These are phyloP conservation scores for human (Homo sapiens) DNA, from an alignment of 2,113 vertebrate species.

Conservation along the genomic window DNA sequence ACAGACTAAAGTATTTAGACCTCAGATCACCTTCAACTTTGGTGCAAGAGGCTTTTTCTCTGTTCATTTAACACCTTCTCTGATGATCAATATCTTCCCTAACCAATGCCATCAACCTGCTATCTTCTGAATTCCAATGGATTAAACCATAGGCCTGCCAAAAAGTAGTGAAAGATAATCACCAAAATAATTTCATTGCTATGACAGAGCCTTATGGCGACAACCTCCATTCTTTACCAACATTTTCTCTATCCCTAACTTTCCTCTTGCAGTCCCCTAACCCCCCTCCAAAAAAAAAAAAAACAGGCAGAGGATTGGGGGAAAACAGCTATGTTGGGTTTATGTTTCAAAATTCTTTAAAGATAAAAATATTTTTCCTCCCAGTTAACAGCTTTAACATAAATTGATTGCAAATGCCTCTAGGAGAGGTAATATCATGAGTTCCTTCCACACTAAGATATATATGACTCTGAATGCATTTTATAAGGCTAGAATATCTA, in stretches of 20 bases:
- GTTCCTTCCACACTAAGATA: background rate
- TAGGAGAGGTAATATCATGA: background rate
- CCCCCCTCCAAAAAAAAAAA: background rate
- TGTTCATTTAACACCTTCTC: background rate
- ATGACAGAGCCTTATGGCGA: background rate
- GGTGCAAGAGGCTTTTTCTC: background rate
- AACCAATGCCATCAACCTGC: background rate
- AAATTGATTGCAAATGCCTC: background rate
- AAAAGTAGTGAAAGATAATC: constrained; percentile 30
- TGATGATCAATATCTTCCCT: background rate
- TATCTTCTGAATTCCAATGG: background rate
- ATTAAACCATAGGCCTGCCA: background rate
- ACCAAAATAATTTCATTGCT: background rate
- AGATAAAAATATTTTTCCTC: constrained; percentile 33
- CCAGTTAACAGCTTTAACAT: background rate
- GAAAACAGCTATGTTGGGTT: background rate
- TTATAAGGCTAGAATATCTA: constrained; percentile 15
- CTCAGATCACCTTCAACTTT: constrained; percentile 11
- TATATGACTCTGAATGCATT: background rate
- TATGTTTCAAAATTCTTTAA: constrained; percentile 43
- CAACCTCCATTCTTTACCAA: background rate
- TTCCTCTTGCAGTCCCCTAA: background rate
- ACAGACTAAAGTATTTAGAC: constrained; percentile 2
- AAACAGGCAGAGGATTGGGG: background rate
- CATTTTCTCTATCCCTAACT: background rate